These are phyloP conservation scores for Lomographa bimaculata DNA, from an alignment of 2,888 invertebrate genomes.

Conservation along the genomic window DNA sequence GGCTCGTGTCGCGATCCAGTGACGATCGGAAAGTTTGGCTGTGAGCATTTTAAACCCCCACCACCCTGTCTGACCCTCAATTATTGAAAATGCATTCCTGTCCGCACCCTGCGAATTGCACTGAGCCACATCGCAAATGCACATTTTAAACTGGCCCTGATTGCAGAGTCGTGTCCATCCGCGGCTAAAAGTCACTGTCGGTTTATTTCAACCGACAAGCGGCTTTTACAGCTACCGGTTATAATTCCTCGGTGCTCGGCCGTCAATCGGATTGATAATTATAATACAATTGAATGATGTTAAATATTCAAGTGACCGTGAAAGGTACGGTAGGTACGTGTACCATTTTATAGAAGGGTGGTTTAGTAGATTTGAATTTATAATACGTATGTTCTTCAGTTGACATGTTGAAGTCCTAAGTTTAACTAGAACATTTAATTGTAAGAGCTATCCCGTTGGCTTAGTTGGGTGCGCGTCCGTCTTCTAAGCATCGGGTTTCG, in stretches of 20 bases:
- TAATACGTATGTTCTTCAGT: too few relatives aligned
- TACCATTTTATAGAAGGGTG: not conserved
- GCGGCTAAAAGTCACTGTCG: conserved; percentile 74
- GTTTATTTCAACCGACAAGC: conserved; percentile 64
- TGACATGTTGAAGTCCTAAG: too few relatives aligned
- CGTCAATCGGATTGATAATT: conserved; percentile 31
- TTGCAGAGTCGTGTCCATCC: conserved; percentile 78
- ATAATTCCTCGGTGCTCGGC: conserved; percentile 37
- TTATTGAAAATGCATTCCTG: conserved; percentile 82
- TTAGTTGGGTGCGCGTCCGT: too few relatives aligned
- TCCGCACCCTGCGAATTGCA: conserved; percentile 69
- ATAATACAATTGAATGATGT: conserved; percentile 26
- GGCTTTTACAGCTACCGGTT: conserved; percentile 48
- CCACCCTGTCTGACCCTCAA: conserved; percentile 81
- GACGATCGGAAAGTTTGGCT: conserved; percentile 71
- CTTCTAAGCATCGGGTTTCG: too few relatives aligned
- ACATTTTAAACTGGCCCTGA: conserved; percentile 83
- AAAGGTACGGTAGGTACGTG: not conserved
- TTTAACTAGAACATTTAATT: too few relatives aligned
- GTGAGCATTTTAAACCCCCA: conserved; percentile 74
- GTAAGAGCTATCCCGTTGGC: too few relatives aligned
- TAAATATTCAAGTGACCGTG: conserved; percentile 19
- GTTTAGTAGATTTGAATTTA: not conserved
- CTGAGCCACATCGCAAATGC: conserved; percentile 76
- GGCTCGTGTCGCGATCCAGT: conserved; percentile 41